Conservation (phyloP, 2,888 invertebrate species). For the Cataglyphis livida region DNA sequence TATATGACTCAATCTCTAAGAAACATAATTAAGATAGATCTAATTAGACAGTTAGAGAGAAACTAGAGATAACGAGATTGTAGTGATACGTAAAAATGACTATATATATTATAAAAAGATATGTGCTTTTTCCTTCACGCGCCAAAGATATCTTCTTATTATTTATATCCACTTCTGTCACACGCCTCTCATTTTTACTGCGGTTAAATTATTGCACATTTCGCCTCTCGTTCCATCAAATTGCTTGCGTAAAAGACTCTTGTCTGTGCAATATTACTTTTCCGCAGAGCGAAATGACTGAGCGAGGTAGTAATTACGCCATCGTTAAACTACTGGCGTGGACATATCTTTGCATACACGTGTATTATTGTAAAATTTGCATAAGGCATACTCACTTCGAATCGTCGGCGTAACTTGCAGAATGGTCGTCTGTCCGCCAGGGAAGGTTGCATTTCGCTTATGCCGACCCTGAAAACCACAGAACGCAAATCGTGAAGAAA, state of each 20-base stretch:
- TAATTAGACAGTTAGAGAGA: slow-evolving; percentile 20
- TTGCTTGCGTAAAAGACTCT: slow-evolving; percentile 21
- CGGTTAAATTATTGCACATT: slow-evolving; percentile 23
- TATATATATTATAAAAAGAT: slow-evolving; percentile 13
- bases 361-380: slow-evolving; percentile 29
- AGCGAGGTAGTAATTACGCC: slow-evolving; percentile 25
- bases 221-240: slow-evolving; percentile 14
- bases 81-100: slow-evolving; percentile 8
- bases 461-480: slow-evolving; percentile 89
- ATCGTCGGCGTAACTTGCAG: slow-evolving; percentile 88
- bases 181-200: slow-evolving; percentile 14
- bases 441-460: slow-evolving; percentile 93
- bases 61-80: slow-evolving; percentile 21
- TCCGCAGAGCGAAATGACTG: background rate
- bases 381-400: slow-evolving; percentile 87
- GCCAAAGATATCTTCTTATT: slow-evolving; percentile 10
- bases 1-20: background rate
- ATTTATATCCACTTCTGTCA: slow-evolving; percentile 16
- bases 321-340: slow-evolving; percentile 24
- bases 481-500: slow-evolving; percentile 28
- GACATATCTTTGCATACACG: slow-evolving; percentile 4
- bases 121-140: slow-evolving; percentile 13
- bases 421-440: slow-evolving; percentile 90
- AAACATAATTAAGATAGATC: slow-evolving; percentile 2
- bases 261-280: slow-evolving; percentile 3